A percentile compares a stretch with the other conserved stretches of the same genome.
Evolutionary conservation across 1,140 invertebrate species (phyloP).

Genomic region (Drosophila tristis): DNA sequence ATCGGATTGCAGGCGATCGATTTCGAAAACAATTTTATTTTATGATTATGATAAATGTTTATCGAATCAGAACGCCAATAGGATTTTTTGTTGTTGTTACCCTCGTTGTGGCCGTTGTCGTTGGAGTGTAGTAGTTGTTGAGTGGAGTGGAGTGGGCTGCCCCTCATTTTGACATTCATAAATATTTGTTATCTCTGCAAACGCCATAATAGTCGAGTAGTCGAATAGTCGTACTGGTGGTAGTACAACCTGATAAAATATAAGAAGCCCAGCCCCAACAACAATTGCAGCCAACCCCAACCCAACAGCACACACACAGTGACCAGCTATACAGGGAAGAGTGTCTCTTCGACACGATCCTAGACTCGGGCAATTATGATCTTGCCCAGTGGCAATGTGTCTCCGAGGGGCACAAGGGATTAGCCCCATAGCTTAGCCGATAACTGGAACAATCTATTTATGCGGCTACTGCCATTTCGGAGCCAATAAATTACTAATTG

Average conservation of each 20-base stretch:
- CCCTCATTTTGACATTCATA: conserved; percentile 72
- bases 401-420: conserved; percentile 40
- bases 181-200: conserved; percentile 71
- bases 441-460: conserved; percentile 63
- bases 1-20: conserved; percentile 74
- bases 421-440: conserved; percentile 44
- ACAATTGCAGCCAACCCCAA: conserved; percentile 28
- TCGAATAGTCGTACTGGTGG: conserved; percentile 49
- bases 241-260: conserved; percentile 59
- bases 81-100: conserved; percentile 45
- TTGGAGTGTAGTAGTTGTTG: background rate
- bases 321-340: background rate
- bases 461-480: conserved; percentile 53
- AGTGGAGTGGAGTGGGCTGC: conserved; percentile 57
- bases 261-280: conserved; percentile 31
- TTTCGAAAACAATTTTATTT: conserved; percentile 71
- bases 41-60: conserved; percentile 84
- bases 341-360: too few relatives aligned
- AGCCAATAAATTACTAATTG: conserved; percentile 70
- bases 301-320: background rate
- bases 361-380: too few relatives aligned
- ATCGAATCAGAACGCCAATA: conserved; percentile 82
- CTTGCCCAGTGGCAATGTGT: conserved; percentile 7
- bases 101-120: background rate
- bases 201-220: conserved; percentile 74